These are phyloP conservation scores for Pangasius larnaudii DNA, from an alignment of 2,797 vertebrate species.

Conservation along the genomic window DNA sequence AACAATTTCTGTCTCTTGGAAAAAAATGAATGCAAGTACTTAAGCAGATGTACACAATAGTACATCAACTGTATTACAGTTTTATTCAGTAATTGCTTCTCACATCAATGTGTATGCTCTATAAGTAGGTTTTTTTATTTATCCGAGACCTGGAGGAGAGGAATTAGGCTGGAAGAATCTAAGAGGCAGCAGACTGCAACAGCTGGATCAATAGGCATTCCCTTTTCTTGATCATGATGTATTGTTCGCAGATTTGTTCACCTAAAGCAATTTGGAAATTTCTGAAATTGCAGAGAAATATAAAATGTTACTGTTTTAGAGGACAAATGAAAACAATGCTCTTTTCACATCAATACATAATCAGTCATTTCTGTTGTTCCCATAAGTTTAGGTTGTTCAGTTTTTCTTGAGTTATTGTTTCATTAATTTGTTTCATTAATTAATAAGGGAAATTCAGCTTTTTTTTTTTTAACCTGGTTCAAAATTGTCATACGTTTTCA, in stretches of 20 bases:
- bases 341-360: conserved; percentile 56
- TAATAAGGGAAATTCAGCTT: background rate
- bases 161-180: conserved; percentile 18
- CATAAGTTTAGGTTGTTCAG: background rate
- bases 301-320: conserved; percentile 48
- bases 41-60: background rate
- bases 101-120: background rate
- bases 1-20: background rate
- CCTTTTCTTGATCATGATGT: conserved; percentile 65
- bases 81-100: background rate
- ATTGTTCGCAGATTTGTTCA: conserved; percentile 70
- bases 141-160: background rate
- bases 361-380: conserved; percentile 2
- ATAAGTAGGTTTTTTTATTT: background rate
- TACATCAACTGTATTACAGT: background rate
- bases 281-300: conserved; percentile 60
- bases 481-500: background rate
- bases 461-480: background rate
- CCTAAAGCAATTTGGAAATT: conserved; percentile 63
- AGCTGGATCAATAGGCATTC: conserved; percentile 67
- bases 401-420: background rate
- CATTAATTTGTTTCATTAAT: background rate
- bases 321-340: conserved; percentile 47
- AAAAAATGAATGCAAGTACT: background rate
- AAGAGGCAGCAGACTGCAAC: conserved; percentile 51